Conservation (phyloP, 2,113 vertebrate species). For the Macquaria australasica region DNA sequence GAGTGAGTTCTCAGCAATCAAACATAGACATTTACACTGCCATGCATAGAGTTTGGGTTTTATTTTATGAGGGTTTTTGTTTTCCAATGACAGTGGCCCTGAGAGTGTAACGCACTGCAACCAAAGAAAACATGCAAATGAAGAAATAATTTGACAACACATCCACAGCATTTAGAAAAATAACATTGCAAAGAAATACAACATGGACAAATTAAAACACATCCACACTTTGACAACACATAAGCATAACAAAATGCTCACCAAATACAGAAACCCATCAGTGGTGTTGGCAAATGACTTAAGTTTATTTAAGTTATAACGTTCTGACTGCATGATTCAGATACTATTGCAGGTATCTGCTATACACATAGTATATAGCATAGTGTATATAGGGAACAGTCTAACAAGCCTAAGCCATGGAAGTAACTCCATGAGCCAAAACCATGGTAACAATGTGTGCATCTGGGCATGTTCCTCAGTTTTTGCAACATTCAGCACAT, state of each 20-base stretch:
- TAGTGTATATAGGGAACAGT: neutral
- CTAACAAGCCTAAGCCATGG: neutral
- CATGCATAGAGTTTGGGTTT: neutral
- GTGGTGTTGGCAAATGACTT: neutral
- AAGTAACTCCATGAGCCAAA: neutral
- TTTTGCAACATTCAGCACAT: neutral
- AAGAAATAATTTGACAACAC: neutral
- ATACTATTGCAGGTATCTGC: neutral
- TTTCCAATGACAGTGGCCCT: neutral
- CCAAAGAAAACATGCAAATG: neutral
- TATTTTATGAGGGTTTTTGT: conserved; percentile 1
- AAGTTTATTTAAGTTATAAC: neutral
- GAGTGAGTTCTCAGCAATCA: conserved; percentile 5
- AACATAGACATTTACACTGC: neutral
- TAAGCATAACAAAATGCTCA: neutral
- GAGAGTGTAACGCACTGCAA: neutral
- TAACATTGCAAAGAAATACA: no score
- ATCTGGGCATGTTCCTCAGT: neutral
- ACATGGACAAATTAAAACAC: no score
- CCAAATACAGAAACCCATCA: no score
- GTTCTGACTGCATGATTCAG: neutral
- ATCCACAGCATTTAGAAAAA: no score
- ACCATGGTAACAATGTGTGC: neutral
- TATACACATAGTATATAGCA: neutral
- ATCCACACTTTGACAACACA: neutral